These are phyloP conservation scores for Bemisia tabaci DNA, from an alignment of 1,140 invertebrate species.

Conservation along the genomic window DNA sequence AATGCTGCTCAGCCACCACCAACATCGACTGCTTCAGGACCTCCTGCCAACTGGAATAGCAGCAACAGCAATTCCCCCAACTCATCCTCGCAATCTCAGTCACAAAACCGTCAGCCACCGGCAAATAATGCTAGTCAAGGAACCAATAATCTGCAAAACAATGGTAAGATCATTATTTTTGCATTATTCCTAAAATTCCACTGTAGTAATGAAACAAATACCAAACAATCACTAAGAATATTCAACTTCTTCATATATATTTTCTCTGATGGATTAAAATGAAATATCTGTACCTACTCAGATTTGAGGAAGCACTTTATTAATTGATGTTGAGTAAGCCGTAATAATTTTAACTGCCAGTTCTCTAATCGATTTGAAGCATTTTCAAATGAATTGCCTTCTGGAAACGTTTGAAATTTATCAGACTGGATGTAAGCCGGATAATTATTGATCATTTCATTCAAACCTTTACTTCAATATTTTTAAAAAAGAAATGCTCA, in stretches of 20 bases:
- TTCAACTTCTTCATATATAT: too few species aligned
- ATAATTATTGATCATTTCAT: not conserved
- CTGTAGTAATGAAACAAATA: not conserved
- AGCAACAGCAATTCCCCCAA: constrained; percentile 11
- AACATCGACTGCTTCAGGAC: constrained; percentile 15
- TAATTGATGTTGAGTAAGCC: too few species aligned
- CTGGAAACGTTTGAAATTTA: too few species aligned
- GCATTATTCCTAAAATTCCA: not conserved
- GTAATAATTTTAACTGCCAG: too few species aligned
- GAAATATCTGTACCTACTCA: too few species aligned
- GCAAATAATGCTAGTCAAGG: constrained; percentile 18
- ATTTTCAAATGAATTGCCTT: too few species aligned
- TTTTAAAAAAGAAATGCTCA: not conserved
- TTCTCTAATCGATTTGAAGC: too few species aligned
- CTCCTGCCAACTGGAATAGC: constrained; percentile 20
- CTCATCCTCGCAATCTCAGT: constrained; percentile 9
- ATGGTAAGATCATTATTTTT: constrained; percentile 4
- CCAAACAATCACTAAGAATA: not conserved
- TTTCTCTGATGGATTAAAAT: too few species aligned
- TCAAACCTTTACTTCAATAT: not conserved
- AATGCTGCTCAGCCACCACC: constrained; percentile 19
- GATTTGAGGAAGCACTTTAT: too few species aligned
- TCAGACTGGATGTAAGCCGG: not conserved
- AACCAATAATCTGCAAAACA: constrained; percentile 10
- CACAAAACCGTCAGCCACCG: constrained; percentile 18